Evolutionary conservation across 2,888 invertebrate species (phyloP).

Genomic region (Gymnoscelis rufifasciata): DNA sequence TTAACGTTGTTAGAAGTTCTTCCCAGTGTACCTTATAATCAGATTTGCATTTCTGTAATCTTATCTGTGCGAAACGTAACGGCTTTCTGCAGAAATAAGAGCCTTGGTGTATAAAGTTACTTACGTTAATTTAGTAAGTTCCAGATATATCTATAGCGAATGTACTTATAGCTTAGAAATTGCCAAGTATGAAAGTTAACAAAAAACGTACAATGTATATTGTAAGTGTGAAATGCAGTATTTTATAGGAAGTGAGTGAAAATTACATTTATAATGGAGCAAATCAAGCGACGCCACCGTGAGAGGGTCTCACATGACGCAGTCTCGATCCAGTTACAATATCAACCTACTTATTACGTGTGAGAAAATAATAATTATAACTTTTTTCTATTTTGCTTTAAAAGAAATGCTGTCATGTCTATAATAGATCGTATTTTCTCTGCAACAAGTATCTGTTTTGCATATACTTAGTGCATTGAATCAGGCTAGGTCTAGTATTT

Average conservation of each 20-base stretch:
- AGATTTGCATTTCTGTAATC: background rate
- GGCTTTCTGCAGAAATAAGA: slow-evolving; percentile 8
- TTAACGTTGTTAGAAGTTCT: background rate
- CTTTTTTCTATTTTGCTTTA: slow-evolving; percentile 17
- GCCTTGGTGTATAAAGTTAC: background rate
- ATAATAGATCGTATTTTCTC: slow-evolving; percentile 5
- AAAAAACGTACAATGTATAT: background rate
- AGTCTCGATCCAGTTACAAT: slow-evolving; percentile 62
- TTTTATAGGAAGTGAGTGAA: slow-evolving; percentile 20
- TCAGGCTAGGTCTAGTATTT: slow-evolving; percentile 4
- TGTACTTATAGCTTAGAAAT: background rate
- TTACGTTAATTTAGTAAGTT: too few relatives aligned
- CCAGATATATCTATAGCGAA: too few relatives aligned
- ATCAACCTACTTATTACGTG: slow-evolving; percentile 36
- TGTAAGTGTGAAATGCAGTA: slow-evolving; percentile 9
- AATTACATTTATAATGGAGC: slow-evolving; percentile 40
- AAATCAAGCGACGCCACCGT: slow-evolving; percentile 52
- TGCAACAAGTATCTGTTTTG: background rate
- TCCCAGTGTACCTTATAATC: too few relatives aligned
- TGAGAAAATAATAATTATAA: slow-evolving; percentile 49
- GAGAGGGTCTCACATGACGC: slow-evolving; percentile 61
- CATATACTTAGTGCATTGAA: background rate
- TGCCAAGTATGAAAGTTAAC: background rate
- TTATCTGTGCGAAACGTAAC: background rate
- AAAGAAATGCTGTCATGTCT: slow-evolving; percentile 7